Evolutionary conservation across 2,113 vertebrate genomes (phyloP), one percentile per base, ranked within the genome.

Genomic region (Silurus asotus): DNA sequence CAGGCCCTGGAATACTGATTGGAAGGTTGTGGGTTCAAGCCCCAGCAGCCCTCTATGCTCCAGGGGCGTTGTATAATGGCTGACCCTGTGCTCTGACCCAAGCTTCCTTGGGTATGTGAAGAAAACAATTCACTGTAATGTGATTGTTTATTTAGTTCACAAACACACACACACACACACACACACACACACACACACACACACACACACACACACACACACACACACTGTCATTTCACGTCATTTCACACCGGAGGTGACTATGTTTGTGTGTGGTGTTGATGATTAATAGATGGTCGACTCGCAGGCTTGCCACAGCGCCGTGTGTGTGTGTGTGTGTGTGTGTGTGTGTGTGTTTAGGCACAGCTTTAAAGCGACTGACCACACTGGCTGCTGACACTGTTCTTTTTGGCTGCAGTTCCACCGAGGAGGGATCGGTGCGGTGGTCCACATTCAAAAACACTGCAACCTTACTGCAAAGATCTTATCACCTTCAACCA

Each of bases 401-500:
- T 90, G 86, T 86, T 85, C 87, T 70, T 62, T 75, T 88, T 88
- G 88, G 79, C 78, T 78, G 70, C 79, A 53, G 51, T 89, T 89
- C 77, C 83, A 84, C 64, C n/a, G 74, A 48, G 77, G 84, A 58
- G 65, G n/a, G 53, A 88, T 37, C 14, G 37, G 64, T 82, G 64
- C 10, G 48, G 62, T 82, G n/a, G 81, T n/a, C 76, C 75, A 84
- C 82, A 65, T 59, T 85, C 28, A 80, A 86, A 79, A 81, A 83
- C 62, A 86, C 45, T 61, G 81, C 53, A 75, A 65, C 70, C 28
- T 55, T 65, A 82, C 10, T 25, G 81, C 28, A 45, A 45, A 13
- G 5, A 80, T 80, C 17, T 80, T 6, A 59, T 77, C 55, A 79
- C 56, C 56, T 75, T 75, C 51, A 51, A 10, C 48, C 48, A 75